Conservation (phyloP, 2,113 vertebrate species). For the Sinocyclocheilus maitianheensis region DNA sequence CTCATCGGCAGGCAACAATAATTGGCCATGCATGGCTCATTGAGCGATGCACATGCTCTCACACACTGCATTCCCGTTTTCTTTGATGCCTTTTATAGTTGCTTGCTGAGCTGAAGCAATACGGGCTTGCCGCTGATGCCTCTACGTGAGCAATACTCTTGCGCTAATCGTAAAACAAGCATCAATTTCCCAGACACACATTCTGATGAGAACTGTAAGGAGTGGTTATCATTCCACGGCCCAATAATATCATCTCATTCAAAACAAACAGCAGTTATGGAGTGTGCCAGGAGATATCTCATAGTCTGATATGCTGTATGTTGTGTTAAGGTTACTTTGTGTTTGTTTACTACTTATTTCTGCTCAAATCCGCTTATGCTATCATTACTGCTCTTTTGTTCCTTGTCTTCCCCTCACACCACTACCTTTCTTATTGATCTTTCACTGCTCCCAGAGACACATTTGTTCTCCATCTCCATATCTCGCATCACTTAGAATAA, state of each 20-base stretch:
- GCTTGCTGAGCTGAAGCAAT: constrained; percentile 54
- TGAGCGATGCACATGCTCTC: constrained; percentile 64
- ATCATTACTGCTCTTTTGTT: constrained; percentile 29
- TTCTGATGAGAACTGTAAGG: constrained; percentile 25
- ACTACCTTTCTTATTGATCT: constrained; percentile 54
- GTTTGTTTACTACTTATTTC: constrained; percentile 45
- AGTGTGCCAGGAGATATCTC: constrained; percentile 34
- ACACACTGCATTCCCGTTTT: constrained; percentile 62
- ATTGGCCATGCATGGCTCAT: constrained; percentile 74
- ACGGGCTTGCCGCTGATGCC: constrained; percentile 66
- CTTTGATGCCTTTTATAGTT: constrained; percentile 67
- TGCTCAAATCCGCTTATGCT: constrained; percentile 23
- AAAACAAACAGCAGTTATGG: constrained; percentile 40
- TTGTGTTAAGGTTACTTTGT: constrained; percentile 10
- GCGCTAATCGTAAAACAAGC: constrained; percentile 58
- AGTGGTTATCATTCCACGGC: constrained; percentile 25
- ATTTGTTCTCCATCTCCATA: constrained; percentile 58
- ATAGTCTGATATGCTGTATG: constrained; percentile 17
- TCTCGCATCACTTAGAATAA: constrained; percentile 63
- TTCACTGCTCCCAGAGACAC: constrained; percentile 54
- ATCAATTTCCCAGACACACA: constrained; percentile 33
- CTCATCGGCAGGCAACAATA: constrained; percentile 59
- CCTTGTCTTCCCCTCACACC: not conserved
- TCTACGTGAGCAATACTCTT: constrained; percentile 52
- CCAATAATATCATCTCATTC: constrained; percentile 44